Conservation (phyloP, 2,113 vertebrate species). For the Trematomus loennbergii region DNA sequence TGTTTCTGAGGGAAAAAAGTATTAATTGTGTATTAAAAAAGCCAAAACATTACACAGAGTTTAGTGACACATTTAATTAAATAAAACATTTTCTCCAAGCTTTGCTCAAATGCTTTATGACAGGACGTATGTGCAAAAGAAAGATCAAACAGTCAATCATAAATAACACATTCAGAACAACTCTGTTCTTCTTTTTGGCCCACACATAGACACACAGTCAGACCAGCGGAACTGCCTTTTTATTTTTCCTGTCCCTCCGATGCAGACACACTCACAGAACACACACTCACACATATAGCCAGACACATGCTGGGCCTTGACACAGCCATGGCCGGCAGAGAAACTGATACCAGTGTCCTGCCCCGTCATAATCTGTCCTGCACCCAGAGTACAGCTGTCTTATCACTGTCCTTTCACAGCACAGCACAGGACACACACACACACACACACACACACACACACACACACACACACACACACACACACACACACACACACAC, state of each 20-base stretch:
- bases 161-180: not conserved
- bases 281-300: constrained; percentile 14
- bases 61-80: constrained; percentile 6
- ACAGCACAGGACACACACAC: constrained; percentile 30
- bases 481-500: not conserved
- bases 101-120: not conserved
- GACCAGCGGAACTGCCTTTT: not conserved
- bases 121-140: constrained; percentile 32
- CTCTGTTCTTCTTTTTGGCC: not conserved
- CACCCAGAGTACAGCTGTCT: constrained; percentile 69
- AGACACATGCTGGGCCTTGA: constrained; percentile 39
- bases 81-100: not conserved
- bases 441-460: not conserved
- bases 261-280: not conserved
- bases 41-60: not conserved
- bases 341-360: constrained; percentile 52
- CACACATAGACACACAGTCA: not conserved
- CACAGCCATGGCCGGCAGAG: constrained; percentile 6
- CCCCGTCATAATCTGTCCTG: constrained; percentile 56
- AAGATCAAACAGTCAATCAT: constrained; percentile 51
- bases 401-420: constrained; percentile 74
- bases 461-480: constrained; percentile 12
- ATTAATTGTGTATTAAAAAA: not conserved
- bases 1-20: not conserved
- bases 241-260: not conserved